Evolutionary conservation across 53 echinoderm and acorn worm species (phyloP).

Genomic region (Astropecten irregularis): DNA sequence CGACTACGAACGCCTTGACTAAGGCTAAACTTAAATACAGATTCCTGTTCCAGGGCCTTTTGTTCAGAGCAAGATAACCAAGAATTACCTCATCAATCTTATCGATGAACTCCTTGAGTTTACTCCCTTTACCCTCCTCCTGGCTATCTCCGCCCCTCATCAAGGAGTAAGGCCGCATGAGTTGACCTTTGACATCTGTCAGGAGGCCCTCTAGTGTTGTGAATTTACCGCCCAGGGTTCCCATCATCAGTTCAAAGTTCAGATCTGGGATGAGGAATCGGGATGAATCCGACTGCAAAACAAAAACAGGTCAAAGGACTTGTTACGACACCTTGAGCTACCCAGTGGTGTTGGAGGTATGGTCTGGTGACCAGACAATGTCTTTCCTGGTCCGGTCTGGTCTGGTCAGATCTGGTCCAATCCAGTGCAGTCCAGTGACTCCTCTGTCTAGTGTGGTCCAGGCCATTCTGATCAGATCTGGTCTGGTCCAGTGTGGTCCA

Average conservation of each 20-base stretch:
- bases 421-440: too few species aligned
- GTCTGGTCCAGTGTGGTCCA: too few species aligned
- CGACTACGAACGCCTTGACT: too few species aligned
- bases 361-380: not conserved
- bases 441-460: too few species aligned
- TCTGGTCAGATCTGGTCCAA: too few species aligned
- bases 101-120: constrained; percentile 62
- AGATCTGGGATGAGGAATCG: constrained; percentile 78
- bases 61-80: too few species aligned
- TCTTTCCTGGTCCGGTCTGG: too few species aligned
- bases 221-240: constrained; percentile 81
- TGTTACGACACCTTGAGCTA: not conserved
- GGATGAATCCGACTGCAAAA: constrained; percentile 81
- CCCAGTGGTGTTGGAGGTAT: too few species aligned
- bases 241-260: constrained; percentile 67
- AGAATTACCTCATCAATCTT: constrained; percentile 88
- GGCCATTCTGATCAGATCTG: too few species aligned
- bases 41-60: too few species aligned
- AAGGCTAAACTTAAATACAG: too few species aligned
- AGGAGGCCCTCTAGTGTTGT: constrained; percentile 95
- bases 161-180: constrained; percentile 58
- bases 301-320: not conserved
- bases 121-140: not conserved
- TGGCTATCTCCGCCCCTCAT: constrained; percentile 75
- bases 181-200: constrained; percentile 63